Evolutionary conservation across 2,888 invertebrate genomes (phyloP), one percentile per base, ranked within the genome.

Genomic region (Caenorhabditis sp.): DNA sequence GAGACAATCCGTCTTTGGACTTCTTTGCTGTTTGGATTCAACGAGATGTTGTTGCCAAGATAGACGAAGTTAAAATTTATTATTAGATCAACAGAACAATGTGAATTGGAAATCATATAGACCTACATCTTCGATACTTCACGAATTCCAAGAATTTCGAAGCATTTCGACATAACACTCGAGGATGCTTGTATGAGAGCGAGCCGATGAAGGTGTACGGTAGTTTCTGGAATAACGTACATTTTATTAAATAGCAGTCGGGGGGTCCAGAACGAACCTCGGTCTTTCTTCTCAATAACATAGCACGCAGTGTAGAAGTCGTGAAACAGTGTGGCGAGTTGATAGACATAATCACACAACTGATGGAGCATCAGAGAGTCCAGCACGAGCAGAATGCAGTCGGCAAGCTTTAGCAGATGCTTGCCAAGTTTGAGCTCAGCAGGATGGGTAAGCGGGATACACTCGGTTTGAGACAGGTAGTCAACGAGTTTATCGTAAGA

Each of bases 301-400:
- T 98, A 99, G 90, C 99, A 99, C 86, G 92, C 93, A 89, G 97
- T 96, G 90, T 99, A 99, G 90, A 99, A 99, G 89, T 99, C 99
- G 0, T 95, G 93, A 89, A 98, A 99, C 1, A 93, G 92, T 5
- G 94, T 93, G n/a, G 95, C 93, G 63, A 98, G 92, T 88, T 98
- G 96, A 90, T 96, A 99, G 78, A 97, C 92, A 90, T 94, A 97
- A 89, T 98, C 98, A 89, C 99, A 99, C 27, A 99, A 91, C 95
- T 82, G 83, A 66, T 87, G 87, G 7, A 87, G 70, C 81, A 85
- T 85, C 37, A 88, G 76, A 13, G 84, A 78, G 83, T 93, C 93
- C 0, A 94, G 91, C 35, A 95, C 93, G 89, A 93, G 94, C 0
- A 93, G 89, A 43, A 98, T 91, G 3, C 95, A 92, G 90, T 97